These are phyloP conservation scores for Nemotelus pantherinus DNA, from an alignment of 2,888 invertebrate genomes.

Conservation along the genomic window DNA sequence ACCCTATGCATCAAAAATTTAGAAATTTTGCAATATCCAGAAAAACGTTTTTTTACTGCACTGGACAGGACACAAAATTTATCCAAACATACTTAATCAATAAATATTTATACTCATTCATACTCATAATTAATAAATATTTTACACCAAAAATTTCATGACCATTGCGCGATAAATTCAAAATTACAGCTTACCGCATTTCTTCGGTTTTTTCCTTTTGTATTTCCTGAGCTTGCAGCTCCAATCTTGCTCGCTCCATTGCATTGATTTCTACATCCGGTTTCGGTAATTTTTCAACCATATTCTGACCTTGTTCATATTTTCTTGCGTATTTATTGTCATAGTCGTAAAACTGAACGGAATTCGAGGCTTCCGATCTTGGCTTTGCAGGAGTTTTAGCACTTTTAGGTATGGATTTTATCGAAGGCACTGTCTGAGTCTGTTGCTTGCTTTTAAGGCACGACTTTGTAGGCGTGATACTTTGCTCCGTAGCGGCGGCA, in stretches of 20 bases:
- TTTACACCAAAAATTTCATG: too few species aligned
- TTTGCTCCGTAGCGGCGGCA: background rate
- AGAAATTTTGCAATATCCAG: too few species aligned
- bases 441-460: constrained; percentile 27
- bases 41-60: too few species aligned
- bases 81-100: too few species aligned
- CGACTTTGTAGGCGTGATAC: constrained; percentile 15
- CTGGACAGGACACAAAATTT: too few species aligned
- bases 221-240: constrained; percentile 46
- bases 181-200: constrained; percentile 51
- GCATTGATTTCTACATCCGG: constrained; percentile 52
- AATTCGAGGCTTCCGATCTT: constrained; percentile 25
- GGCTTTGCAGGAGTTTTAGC: background rate
- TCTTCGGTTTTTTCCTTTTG: constrained; percentile 48
- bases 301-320: constrained; percentile 57
- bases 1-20: too few species aligned
- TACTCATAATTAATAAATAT: too few species aligned
- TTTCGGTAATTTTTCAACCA: constrained; percentile 60
- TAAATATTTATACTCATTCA: too few species aligned
- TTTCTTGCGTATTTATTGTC: constrained; percentile 64
- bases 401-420: background rate
- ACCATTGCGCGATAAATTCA: too few species aligned
- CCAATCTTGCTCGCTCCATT: constrained; percentile 59
- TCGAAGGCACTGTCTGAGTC: background rate
- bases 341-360: constrained; percentile 66